These are phyloP conservation scores for Lasius fuliginosus DNA, from an alignment of 2,888 invertebrate genomes.

Conservation along the genomic window DNA sequence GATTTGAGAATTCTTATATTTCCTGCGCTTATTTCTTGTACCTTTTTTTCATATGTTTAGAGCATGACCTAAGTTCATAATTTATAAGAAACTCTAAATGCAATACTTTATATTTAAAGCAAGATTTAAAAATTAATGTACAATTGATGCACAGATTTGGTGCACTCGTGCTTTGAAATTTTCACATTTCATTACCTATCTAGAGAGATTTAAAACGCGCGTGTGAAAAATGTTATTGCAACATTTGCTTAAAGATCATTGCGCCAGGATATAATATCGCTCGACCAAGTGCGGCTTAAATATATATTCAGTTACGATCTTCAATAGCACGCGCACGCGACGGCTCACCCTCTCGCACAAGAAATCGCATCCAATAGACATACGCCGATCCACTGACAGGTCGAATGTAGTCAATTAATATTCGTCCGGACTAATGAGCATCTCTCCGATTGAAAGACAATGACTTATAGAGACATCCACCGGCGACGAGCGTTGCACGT, in stretches of 20 bases:
- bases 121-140: slow-evolving; percentile 2
- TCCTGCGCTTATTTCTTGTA: background rate
- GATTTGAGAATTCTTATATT: background rate
- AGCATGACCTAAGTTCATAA: background rate
- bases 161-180: background rate
- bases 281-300: background rate
- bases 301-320: slow-evolving; percentile 27
- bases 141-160: background rate
- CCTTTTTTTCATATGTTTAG: background rate
- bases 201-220: background rate
- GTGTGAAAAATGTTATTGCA: background rate
- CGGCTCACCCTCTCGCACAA: slow-evolving; percentile 7
- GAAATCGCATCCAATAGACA: slow-evolving; percentile 31
- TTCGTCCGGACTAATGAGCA: slow-evolving; percentile 30
- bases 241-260: background rate
- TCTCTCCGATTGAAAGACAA: slow-evolving; percentile 31
- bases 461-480: slow-evolving; percentile 6
- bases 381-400: slow-evolving; percentile 10
- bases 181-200: slow-evolving; percentile 12
- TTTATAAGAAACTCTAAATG: background rate
- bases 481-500: slow-evolving; percentile 1
- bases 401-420: slow-evolving; percentile 45
- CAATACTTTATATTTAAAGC: slow-evolving; percentile 13
- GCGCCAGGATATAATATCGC: background rate
- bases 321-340: background rate